Conservation (phyloP, 2,113 vertebrate genomes). For the Stigmatopora nigra region DNA sequence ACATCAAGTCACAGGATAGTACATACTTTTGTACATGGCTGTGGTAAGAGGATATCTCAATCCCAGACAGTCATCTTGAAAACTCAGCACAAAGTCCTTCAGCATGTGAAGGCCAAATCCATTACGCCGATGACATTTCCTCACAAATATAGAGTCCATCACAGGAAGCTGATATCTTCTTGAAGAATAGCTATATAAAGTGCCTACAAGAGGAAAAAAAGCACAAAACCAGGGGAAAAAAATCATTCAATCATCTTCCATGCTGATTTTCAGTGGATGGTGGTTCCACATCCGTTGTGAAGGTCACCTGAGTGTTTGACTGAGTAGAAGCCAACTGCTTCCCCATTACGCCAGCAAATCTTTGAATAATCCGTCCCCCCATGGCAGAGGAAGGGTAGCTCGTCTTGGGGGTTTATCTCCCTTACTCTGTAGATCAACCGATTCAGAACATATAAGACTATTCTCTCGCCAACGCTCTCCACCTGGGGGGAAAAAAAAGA, state of each 20-base stretch:
- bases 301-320: conserved; percentile 79
- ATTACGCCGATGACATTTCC: conserved; percentile 69
- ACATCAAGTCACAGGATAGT: neutral
- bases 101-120: conserved; percentile 76
- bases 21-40: conserved; percentile 73
- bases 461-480: conserved; percentile 76
- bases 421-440: conserved; percentile 81
- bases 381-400: conserved; percentile 83
- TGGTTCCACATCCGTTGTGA: neutral
- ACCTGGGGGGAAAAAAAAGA: conserved; percentile 68
- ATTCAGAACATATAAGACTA: conserved; percentile 88
- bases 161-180: conserved; percentile 75
- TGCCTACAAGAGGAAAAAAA: conserved; percentile 62
- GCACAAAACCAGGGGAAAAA: neutral
- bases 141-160: conserved; percentile 83
- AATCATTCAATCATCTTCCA: neutral
- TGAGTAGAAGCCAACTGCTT: conserved; percentile 90
- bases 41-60: conserved; percentile 75
- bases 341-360: conserved; percentile 83
- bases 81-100: conserved; percentile 81
- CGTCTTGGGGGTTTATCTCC: conserved; percentile 78
- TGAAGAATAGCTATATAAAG: conserved; percentile 39
- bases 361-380: conserved; percentile 76
- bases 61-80: conserved; percentile 71
- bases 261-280: too few species aligned